Evolutionary conservation across 1,140 invertebrate genomes (phyloP).

Genomic region (Psilanteris sp.): DNA sequence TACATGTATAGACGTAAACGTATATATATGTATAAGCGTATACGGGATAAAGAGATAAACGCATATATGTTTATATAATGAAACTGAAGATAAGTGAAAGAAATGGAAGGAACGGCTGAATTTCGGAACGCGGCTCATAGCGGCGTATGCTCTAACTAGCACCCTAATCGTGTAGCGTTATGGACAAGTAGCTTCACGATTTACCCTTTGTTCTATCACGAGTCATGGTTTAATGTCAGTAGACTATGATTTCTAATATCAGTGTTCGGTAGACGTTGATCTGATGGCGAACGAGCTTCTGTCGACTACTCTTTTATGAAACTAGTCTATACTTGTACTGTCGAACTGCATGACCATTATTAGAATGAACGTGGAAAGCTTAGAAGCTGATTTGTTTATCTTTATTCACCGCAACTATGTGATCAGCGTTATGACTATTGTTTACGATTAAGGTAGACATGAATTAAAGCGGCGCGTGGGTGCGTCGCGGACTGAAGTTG

Average conservation of each 20-base stretch:
- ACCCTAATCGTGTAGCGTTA: conserved; percentile 60
- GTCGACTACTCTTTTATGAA: conserved; percentile 64
- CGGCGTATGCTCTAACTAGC: conserved; percentile 55
- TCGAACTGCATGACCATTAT: conserved; percentile 60
- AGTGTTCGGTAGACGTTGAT: conserved; percentile 61
- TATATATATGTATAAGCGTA: too few species aligned
- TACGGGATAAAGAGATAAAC: too few species aligned
- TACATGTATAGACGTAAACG: too few species aligned
- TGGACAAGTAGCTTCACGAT: conserved; percentile 60
- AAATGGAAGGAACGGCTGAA: conserved; percentile 18
- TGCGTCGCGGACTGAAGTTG: not conserved
- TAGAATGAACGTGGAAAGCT: conserved; percentile 61
- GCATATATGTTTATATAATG: too few species aligned
- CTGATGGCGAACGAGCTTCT: conserved; percentile 57
- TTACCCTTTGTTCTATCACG: conserved; percentile 56
- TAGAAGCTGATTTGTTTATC: conserved; percentile 51
- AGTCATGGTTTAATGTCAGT: conserved; percentile 63
- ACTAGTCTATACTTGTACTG: conserved; percentile 63
- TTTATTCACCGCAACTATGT: conserved; percentile 45
- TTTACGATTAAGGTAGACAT: conserved; percentile 23
- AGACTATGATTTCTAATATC: conserved; percentile 60
- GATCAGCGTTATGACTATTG: conserved; percentile 34
- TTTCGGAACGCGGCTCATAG: conserved; percentile 54
- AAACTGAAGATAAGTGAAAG: conserved; percentile 50
- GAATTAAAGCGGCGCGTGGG: not conserved